A percentile compares a stretch with the other conserved stretches of the same genome.
Evolutionary conservation across 2,113 vertebrate species (phyloP).

Genomic region (Melanocharis versteri): DNA sequence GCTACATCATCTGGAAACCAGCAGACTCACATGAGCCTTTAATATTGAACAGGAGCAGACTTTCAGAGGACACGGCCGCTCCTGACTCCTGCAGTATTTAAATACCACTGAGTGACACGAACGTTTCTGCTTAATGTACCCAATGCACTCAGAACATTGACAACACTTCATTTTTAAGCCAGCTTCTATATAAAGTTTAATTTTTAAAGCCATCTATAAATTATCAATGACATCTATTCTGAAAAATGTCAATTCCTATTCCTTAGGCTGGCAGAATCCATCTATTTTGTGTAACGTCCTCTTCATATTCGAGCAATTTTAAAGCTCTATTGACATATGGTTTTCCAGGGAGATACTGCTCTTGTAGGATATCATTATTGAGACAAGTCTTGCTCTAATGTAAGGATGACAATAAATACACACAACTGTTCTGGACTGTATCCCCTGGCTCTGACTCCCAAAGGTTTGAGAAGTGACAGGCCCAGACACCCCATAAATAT

Average conservation of each 20-base stretch:
- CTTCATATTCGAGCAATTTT: neutral
- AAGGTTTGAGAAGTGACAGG: neutral
- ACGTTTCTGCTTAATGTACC: slow-evolving; percentile 9
- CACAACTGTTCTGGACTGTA: neutral
- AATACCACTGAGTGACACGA: neutral
- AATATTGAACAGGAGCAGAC: neutral
- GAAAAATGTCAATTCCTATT: slow-evolving; percentile 36
- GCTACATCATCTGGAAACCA: neutral
- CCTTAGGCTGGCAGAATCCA: slow-evolving; percentile 1
- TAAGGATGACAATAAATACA: neutral
- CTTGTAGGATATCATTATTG: neutral
- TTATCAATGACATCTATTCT: slow-evolving; percentile 53
- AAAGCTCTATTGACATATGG: neutral
- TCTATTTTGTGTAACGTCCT: neutral
- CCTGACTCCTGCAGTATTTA: slow-evolving; percentile 43
- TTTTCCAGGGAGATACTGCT: neutral
- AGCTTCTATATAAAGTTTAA: slow-evolving; percentile 44
- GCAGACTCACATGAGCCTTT: neutral
- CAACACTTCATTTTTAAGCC: slow-evolving; percentile 41
- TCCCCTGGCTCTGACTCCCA: neutral
- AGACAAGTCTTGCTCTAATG: neutral
- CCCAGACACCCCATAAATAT: neutral
- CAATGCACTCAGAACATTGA: slow-evolving; percentile 42
- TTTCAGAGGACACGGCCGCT: neutral
- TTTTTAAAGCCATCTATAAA: slow-evolving; percentile 65